phyloP scores from a whole-genome alignment of 1,140 invertebrate genomes.

The Orius laevigatus region DNA sequence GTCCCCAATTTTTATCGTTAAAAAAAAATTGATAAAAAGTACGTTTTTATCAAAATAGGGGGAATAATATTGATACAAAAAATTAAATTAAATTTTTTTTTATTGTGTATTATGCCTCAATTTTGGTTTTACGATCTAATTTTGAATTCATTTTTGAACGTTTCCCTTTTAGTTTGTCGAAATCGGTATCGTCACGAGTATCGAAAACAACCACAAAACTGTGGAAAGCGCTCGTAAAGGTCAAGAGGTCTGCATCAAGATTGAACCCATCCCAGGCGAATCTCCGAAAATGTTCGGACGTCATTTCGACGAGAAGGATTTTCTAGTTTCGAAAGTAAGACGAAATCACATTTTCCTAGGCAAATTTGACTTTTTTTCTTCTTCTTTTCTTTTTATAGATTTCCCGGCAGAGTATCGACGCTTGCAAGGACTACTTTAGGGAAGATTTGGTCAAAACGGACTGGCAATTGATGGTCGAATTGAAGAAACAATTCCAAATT shows the following conservation, averaged over 20 bases:
- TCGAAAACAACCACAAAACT: conserved; percentile 80
- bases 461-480: conserved; percentile 95
- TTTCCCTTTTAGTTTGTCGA: conserved; percentile 67
- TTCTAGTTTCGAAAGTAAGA: conserved; percentile 86
- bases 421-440: conserved; percentile 97
- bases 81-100: neutral
- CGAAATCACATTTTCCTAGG: neutral
- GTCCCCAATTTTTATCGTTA: too few relatives aligned
- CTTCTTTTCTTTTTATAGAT: conserved; percentile 56
- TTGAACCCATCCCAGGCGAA: conserved; percentile 89
- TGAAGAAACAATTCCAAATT: conserved; percentile 97
- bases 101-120: too few relatives aligned
- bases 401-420: conserved; percentile 91
- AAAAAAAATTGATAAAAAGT: neutral
- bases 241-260: conserved; percentile 97
- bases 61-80: neutral
- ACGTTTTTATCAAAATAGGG: neutral
- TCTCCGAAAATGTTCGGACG: conserved; percentile 95
- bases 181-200: conserved; percentile 84
- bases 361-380: conserved; percentile 1
- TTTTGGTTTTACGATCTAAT: neutral
- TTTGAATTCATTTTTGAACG: neutral
- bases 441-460: conserved; percentile 91
- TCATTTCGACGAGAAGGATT: conserved; percentile 93
- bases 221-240: conserved; percentile 88